A percentile compares a stretch with the other conserved stretches of the same genome.
phyloP scores from a whole-genome alignment of 2,797 vertebrate species.

The Anisognathus igniventris region DNA sequence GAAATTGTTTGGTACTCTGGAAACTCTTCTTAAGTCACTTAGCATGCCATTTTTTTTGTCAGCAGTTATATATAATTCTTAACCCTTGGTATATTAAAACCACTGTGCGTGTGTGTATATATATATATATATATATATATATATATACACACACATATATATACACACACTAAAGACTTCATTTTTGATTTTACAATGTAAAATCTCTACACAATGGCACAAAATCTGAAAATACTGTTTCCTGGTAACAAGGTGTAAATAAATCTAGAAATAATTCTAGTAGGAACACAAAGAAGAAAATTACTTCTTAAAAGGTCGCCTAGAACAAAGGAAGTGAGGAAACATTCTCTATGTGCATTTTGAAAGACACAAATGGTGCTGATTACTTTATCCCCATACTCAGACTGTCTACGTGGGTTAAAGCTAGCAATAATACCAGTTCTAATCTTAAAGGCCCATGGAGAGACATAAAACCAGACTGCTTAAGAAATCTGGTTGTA shows the following conservation, averaged over 20 bases:
- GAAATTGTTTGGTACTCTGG: background rate
- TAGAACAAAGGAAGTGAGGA: background rate
- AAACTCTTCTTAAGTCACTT: background rate
- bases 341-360: background rate
- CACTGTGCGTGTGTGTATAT: too few species aligned
- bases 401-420: conserved; percentile 26
- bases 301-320: background rate
- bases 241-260: background rate
- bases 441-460: conserved; percentile 56
- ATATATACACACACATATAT: too few species aligned
- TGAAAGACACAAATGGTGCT: conserved; percentile 3
- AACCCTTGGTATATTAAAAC: background rate
- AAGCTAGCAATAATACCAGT: conserved; percentile 47
- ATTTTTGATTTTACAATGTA: background rate
- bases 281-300: background rate
- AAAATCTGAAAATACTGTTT: background rate
- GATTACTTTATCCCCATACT: conserved; percentile 43
- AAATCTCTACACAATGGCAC: background rate
- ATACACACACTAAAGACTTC: background rate
- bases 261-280: background rate
- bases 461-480: conserved; percentile 56
- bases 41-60: background rate
- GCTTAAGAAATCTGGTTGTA: conserved; percentile 48
- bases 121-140: too few species aligned
- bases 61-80: background rate